Evolutionary conservation across 2,113 vertebrate genomes (phyloP).

Genomic region (Gasterosteus nipponicus): DNA sequence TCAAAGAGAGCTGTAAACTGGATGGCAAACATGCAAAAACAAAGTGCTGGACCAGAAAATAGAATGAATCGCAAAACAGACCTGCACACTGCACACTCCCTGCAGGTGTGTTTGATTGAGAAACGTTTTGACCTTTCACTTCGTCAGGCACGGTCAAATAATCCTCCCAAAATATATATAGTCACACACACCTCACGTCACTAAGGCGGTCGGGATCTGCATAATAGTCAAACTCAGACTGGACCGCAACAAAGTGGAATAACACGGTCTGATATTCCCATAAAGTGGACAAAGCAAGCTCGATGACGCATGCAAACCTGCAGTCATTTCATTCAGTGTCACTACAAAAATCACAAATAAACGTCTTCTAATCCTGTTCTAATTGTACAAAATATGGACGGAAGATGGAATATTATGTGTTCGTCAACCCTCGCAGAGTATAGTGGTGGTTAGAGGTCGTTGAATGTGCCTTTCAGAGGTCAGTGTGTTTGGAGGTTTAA

Average conservation of each 20-base stretch:
- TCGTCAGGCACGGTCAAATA: not conserved
- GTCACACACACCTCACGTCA: not conserved
- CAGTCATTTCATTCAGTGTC: not conserved
- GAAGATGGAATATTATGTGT: not conserved
- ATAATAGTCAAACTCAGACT: not conserved
- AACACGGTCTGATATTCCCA: not conserved
- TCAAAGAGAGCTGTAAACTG: not conserved
- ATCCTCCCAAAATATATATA: not conserved
- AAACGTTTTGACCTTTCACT: too few relatives aligned
- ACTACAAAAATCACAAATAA: not conserved
- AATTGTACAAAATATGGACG: not conserved
- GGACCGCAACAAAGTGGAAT: not conserved
- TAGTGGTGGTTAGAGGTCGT: not conserved
- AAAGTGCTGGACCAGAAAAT: not conserved
- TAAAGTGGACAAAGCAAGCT: not conserved
- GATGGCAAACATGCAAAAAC: not conserved
- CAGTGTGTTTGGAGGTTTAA: slow-evolving; percentile 7
- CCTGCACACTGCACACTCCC: not conserved
- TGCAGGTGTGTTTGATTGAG: not conserved
- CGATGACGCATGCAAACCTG: not conserved
- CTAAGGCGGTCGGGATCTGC: not conserved
- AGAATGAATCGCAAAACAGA: not conserved
- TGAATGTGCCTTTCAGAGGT: not conserved
- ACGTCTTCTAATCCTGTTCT: too few relatives aligned
- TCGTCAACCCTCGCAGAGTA: not conserved